These are phyloP conservation scores for Acheta domesticus DNA, from an alignment of 2,888 invertebrate species.

Conservation along the genomic window DNA sequence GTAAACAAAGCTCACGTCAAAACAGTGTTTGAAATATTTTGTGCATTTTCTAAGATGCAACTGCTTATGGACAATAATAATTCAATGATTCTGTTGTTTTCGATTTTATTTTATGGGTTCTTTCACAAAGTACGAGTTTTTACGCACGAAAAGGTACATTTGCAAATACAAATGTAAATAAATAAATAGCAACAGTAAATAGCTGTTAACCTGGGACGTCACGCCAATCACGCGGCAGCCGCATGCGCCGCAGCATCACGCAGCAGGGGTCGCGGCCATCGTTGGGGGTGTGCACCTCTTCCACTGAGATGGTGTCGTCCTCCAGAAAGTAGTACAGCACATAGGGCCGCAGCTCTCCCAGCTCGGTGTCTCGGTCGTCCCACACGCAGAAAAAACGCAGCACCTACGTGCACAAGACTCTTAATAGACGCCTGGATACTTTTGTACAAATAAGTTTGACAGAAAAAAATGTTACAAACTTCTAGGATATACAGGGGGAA, in stretches of 20 bases:
- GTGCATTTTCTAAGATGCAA: no score
- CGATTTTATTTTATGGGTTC: no score
- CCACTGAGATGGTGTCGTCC: slow-evolving; percentile 76
- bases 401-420: neutral
- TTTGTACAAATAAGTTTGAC: neutral
- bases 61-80: no score
- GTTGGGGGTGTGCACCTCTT: slow-evolving; percentile 67
- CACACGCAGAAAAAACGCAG: slow-evolving; percentile 49
- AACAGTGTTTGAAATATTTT: no score
- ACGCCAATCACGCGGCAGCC: slow-evolving; percentile 71
- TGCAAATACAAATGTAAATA: no score
- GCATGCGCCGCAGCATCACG: slow-evolving; percentile 68
- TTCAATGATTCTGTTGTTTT: no score
- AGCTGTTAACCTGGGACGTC: slow-evolving; percentile 52
- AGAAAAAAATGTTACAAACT: no score
- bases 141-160: no score
- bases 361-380: slow-evolving; percentile 50
- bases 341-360: slow-evolving; percentile 53
- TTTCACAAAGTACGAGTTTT: no score
- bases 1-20: no score
- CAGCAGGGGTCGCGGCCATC: slow-evolving; percentile 76
- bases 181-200: no score
- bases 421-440: neutral
- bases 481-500: no score
- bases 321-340: slow-evolving; percentile 74